Conservation (phyloP, 2,888 invertebrate species). For the Diaprepes abbreviatus region DNA sequence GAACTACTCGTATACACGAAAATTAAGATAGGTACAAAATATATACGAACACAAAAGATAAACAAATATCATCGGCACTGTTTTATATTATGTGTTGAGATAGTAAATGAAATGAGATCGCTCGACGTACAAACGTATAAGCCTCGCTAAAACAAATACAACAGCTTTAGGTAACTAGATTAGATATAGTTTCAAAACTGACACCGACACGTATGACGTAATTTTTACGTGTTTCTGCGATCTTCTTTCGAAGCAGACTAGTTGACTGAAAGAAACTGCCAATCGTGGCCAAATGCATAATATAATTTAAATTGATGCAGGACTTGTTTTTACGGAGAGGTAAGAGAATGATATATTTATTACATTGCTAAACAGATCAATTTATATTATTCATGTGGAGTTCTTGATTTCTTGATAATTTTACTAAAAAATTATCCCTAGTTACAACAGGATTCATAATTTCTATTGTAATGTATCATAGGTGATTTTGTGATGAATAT, state of each 20-base stretch:
- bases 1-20: background rate
- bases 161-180: slow-evolving; percentile 44
- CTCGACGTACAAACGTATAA: slow-evolving; percentile 32
- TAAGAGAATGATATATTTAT: background rate
- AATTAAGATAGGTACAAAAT: background rate
- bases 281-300: slow-evolving; percentile 2
- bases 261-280: slow-evolving; percentile 4
- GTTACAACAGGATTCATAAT: too few species aligned
- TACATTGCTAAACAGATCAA: too few species aligned
- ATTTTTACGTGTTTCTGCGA: slow-evolving; percentile 21
- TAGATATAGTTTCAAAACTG: slow-evolving; percentile 45
- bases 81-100: slow-evolving; percentile 37
- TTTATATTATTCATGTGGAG: too few species aligned
- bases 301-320: slow-evolving; percentile 3
- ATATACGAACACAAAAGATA: slow-evolving; percentile 15
- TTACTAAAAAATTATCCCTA: too few species aligned
- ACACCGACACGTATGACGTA: slow-evolving; percentile 41
- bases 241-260: slow-evolving; percentile 7
- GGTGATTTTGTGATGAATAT: too few species aligned
- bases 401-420: too few species aligned
- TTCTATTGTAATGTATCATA: too few species aligned
- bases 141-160: slow-evolving; percentile 39
- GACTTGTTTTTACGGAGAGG: background rate
- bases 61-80: slow-evolving; percentile 31
- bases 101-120: slow-evolving; percentile 18